Evolutionary conservation across 2,888 invertebrate genomes (phyloP), one percentile per base, ranked within the genome.

Genomic region (Parnassius glacialis): DNA sequence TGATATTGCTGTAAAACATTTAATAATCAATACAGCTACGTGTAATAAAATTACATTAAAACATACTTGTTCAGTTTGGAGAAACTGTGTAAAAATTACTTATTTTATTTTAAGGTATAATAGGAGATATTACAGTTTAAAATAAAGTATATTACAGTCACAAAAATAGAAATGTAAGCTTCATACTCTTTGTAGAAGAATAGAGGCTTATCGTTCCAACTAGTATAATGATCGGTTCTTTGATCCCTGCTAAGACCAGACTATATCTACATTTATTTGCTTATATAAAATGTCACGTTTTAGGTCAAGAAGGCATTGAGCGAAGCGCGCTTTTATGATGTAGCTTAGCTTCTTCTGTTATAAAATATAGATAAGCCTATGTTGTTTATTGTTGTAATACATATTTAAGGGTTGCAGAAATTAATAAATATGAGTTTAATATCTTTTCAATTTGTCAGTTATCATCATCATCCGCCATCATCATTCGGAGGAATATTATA

Each of bases 261-360:
- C 20, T 52, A 41, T 16, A 20, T 16, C 20, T 52, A 41, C 34
- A 20, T 16, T 25, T 48, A 13, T 43, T 10, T 59, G 48, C 53
- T n/a, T 56, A 51, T 59, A 47, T 57, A 59, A 59, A 52, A 25
- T 59, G 47, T 59, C 62, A 63, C 62, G 52, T 63, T 55, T 63
- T 63, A 44, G 62, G 62, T 63, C 62, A 63, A 63, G 59, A 59
- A 44, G 62, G 59, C 50, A 59, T 63, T 63, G 59, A 59, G 42
- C 41, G 58, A 10, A 12, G 55, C n/a, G 20, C 48, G 25, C 58
- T 42, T 59, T 59, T 63, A 59, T 52, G 57, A 62, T 53, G 16
- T 16, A 44, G 50, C 58, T 3, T 1, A 10, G 41, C 56, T 61
- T 20, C 61, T 50, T 43, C 25, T 50, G 50, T 43, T 13, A 53